Percentiles rank a stretch among this genome's conserved stretches.
Conservation (phyloP, 2,888 invertebrate genomes). For the Agonum fuliginosum region DNA sequence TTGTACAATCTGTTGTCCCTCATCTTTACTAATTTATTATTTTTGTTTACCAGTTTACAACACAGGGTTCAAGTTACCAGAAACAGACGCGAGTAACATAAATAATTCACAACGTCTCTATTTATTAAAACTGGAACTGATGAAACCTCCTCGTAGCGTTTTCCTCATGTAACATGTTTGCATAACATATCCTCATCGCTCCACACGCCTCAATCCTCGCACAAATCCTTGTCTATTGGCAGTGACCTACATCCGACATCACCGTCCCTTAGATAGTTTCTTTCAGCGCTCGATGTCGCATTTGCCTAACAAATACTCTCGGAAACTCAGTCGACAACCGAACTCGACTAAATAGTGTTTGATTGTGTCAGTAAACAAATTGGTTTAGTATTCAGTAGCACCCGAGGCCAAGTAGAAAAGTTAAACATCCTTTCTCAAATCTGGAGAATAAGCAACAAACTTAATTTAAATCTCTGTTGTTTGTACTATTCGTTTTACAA, state of each 20-base stretch:
- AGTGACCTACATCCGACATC: conserved; percentile 22
- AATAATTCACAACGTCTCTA: too few species aligned
- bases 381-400: conserved; percentile 15
- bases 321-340: not conserved
- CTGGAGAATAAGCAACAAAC: conserved; percentile 20
- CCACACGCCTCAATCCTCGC: not conserved
- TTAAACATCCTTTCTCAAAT: conserved; percentile 28
- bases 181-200: conserved; percentile 16
- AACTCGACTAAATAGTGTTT: conserved; percentile 9
- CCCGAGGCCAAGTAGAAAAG: conserved; percentile 1
- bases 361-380: conserved; percentile 14
- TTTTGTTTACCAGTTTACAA: too few species aligned
- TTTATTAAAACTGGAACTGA: not conserved
- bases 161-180: not conserved
- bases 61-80: too few species aligned
- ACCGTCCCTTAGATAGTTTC: conserved; percentile 1
- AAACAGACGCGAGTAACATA: too few species aligned
- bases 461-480: conserved; percentile 9
- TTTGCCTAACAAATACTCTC: conserved; percentile 33
- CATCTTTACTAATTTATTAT: too few species aligned
- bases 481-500: not conserved
- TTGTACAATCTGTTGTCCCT: too few species aligned
- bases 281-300: not conserved
- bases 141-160: not conserved
- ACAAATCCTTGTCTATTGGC: conserved; percentile 24